Base-by-base conservation (phyloP, 2,113 vertebrate genomes). In the Alaudala cheleensis region DNA sequence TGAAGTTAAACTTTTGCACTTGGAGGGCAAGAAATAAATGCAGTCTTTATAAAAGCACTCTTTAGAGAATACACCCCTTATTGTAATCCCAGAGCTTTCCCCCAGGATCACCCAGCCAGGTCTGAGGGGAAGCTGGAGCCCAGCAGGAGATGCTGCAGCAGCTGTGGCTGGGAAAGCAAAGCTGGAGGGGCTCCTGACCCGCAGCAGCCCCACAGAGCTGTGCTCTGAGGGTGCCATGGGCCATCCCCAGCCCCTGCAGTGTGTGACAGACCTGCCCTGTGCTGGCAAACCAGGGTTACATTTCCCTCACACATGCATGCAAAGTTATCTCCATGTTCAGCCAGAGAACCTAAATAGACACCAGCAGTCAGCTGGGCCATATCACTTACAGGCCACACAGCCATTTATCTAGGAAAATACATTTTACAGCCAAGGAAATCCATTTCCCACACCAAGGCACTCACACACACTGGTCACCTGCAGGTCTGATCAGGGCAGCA, bases 271-370 rank as follows among this genome's bases (percentile, higher is more conserved):
- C 39, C 87, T 24, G 33, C 33, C 60, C 73, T 71, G 40, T 14
- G 44, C 80, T 10, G 4, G 40, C 71, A 70, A 81, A 92, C 53
- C 17, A 81, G 49, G 9, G 40, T 77, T 45, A 50, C 25, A 77
- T 65, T 81, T 84, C 88, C 83, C 72, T 67, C 57, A 74, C 86
- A 86, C 70, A 57, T n/a, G 57, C 50, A 67, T 67, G 95, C 93
- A 95, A 96, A 85, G 79, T 31, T 93, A 96, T 86, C 88, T 86
- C 69, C 81, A 3, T 50, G 47, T 66, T 78, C 79, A 81, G 50
- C 64, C 65, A 86, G 83, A 78, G 56, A 93, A 80, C 86, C 84
- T 92, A 96, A 95, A 96, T 95, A 94, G 86, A 96, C 53, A 58
- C 18, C 4, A 56, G 60, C 40, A 71, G 53, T 65, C 57, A 96